Base-by-base conservation (phyloP, 1,140 invertebrate genomes). In the Lordiphosa clarofinis region DNA sequence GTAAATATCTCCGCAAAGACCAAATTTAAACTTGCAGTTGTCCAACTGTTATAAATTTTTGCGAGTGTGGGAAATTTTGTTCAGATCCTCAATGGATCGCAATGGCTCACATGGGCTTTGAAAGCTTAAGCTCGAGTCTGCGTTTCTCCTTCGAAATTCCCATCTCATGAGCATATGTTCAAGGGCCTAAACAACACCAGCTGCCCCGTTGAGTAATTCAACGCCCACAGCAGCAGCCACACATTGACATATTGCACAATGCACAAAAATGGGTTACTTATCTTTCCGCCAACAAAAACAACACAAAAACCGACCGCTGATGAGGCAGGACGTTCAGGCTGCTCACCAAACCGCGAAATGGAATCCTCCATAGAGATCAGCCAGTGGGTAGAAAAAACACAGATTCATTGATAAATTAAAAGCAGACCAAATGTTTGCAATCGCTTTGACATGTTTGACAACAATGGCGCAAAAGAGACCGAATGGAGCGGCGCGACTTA, bases 361-460 rank as follows among this genome's bases (percentile, higher is more conserved):
- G 69, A 84, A 79, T 79, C 79, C 66, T 7, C 7, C 28, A 31
- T 31, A 65, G 64, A 86, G 76, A 86, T 74, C 72, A 67, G 57
- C 42, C 55, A 63, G 47, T 28, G 12, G 28, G 33, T 12, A 54
- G 64, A 75, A 74, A 70, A 49, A 46, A 50, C 65, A 67, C 40
- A 67, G 72, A 79, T 71, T 75, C 56, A 59, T 62, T 82, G 76
- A 87, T 87, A 86, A 86, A 86, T 86, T 79, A 86, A 86, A 73
- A 66, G 72, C 73, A 63, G 75, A 66, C 73, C 82, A 65, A 86
- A 82, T 86, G 82, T 87, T 87, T 86, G 69, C 76, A 43, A 62
- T 82, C 87, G 75, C 82, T 87, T 86, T 86, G 82, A 86, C 82
- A 86, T 86, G 82, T 86, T 86, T 87, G 69, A 86, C 82, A 86